A percentile compares a stretch with the other conserved stretches of the same genome.
These are phyloP conservation scores for Nesoenas mayeri DNA, from an alignment of 2,113 vertebrate genomes.

Conservation along the genomic window DNA sequence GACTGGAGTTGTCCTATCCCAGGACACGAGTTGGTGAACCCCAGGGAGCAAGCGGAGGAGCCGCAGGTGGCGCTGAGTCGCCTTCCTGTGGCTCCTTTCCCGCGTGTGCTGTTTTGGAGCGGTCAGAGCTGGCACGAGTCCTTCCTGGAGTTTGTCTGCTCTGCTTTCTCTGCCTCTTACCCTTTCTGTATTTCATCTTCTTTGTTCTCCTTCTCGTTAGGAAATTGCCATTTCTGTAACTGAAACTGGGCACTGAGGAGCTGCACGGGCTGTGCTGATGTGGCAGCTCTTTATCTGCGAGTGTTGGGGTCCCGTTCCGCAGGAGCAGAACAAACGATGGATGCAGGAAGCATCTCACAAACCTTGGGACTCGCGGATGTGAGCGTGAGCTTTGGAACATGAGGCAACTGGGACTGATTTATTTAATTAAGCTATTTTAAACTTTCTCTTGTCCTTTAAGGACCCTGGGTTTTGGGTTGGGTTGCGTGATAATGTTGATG, in stretches of 20 bases:
- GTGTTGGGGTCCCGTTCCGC: not conserved
- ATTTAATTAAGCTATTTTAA: not conserved
- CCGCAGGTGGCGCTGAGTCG: not conserved
- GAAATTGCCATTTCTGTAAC: not conserved
- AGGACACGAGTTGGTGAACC: not conserved
- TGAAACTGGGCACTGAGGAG: not conserved
- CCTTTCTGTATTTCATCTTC: not conserved
- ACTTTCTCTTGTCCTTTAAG: not conserved
- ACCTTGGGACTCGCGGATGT: not conserved
- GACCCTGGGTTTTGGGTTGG: not conserved
- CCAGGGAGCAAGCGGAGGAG: not conserved
- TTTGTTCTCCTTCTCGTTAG: not conserved
- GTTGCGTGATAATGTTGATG: not conserved
- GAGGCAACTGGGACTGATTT: not conserved
- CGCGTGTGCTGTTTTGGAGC: not conserved
- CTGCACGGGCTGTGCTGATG: not conserved
- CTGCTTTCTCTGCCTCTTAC: not conserved
- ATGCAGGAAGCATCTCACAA: not conserved
- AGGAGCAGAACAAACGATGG: not conserved
- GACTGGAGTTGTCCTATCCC: not conserved
- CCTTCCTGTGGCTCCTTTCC: not conserved
- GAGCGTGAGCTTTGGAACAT: not conserved
- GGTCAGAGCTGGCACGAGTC: not conserved
- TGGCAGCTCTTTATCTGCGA: not conserved
- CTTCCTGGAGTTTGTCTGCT: not conserved